phyloP scores from a whole-genome alignment of 1,140 invertebrate species.

The Leptestheria dahalacensis region DNA sequence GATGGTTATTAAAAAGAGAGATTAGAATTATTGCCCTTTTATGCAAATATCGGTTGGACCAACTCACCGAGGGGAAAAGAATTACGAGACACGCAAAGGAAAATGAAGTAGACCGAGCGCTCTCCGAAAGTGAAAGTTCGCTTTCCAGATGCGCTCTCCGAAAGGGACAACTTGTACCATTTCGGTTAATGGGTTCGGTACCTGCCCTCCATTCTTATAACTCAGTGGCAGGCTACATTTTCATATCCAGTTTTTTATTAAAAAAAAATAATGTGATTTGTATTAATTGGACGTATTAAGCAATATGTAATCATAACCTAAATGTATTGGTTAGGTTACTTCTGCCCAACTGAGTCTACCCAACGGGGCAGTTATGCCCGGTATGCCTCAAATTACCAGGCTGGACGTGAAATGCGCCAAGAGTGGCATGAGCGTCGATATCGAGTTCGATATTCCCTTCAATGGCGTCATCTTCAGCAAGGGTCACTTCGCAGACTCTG shows the following conservation, averaged over 20 bases:
- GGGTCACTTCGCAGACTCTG: constrained; percentile 44
- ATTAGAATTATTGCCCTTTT: too few species aligned
- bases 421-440: constrained; percentile 40
- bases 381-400: constrained; percentile 27
- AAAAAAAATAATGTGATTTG: too few species aligned
- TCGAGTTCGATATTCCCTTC: constrained; percentile 45
- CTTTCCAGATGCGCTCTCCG: not conserved
- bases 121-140: not conserved
- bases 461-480: constrained; percentile 56
- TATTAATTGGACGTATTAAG: too few species aligned
- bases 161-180: not conserved
- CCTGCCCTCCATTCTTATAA: not conserved
- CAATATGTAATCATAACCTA: too few species aligned
- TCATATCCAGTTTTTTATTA: too few species aligned
- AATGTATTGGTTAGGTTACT: too few species aligned
- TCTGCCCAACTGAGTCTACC: not conserved
- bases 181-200: not conserved
- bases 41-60: too few species aligned
- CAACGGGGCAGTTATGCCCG: not conserved
- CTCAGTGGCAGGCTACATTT: too few species aligned
- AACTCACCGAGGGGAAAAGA: too few species aligned
- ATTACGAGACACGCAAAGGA: too few species aligned
- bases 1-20: too few species aligned
- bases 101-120: not conserved
- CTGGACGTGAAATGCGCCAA: constrained; percentile 46